These are phyloP conservation scores for Megalurothrips usitatus DNA, from an alignment of 2,888 invertebrate species.

Conservation along the genomic window DNA sequence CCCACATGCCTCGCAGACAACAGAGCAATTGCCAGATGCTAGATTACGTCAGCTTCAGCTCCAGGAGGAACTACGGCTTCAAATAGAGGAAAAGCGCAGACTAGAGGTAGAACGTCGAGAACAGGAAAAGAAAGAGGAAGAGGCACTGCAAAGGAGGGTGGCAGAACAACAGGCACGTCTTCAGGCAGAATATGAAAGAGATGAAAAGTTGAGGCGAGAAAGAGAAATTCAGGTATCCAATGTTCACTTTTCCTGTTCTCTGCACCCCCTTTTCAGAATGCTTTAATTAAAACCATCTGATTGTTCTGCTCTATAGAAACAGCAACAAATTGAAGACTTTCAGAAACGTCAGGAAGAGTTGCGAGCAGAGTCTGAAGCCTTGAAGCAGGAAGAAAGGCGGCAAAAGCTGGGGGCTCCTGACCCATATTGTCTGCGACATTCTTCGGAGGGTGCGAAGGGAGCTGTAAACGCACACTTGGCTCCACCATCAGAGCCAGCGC, in stretches of 20 bases:
- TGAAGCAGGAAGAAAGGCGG: neutral
- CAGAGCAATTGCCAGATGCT: neutral
- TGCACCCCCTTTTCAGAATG: neutral
- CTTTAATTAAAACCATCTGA: neutral
- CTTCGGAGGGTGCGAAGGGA: neutral
- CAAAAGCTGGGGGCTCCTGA: neutral
- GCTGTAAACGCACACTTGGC: neutral
- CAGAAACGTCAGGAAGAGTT: neutral
- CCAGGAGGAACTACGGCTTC: conserved; percentile 33
- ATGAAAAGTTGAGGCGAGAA: conserved; percentile 30
- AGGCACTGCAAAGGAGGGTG: conserved; percentile 32
- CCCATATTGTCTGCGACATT: neutral
- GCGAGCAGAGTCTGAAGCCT: neutral
- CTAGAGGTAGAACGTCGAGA: conserved; percentile 33
- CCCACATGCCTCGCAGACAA: neutral
- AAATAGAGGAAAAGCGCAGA: conserved; percentile 35
- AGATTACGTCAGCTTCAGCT: neutral
- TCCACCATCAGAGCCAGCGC: conserved; percentile 1
- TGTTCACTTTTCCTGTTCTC: neutral
- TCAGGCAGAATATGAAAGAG: conserved; percentile 33
- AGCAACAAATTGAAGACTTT: conserved; percentile 22
- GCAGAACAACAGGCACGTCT: conserved; percentile 34
- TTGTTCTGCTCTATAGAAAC: neutral
- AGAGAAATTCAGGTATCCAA: conserved; percentile 27
- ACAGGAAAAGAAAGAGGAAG: conserved; percentile 33